phyloP scores from a whole-genome alignment of 1,140 invertebrate genomes.

The Agraylea sexmaculata region DNA sequence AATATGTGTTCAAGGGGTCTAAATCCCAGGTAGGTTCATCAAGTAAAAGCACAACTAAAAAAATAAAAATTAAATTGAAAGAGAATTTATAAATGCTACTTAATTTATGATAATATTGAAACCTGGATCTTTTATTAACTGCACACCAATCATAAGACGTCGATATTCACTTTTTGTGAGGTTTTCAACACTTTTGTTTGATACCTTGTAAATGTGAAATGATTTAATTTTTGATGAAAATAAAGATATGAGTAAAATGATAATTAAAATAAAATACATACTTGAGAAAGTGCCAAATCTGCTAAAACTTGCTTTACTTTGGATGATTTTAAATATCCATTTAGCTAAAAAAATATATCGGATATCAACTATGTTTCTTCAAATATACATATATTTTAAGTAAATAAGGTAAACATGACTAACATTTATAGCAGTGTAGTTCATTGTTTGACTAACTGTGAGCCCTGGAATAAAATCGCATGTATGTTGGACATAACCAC shows the following conservation, averaged over 20 bases:
- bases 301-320: conserved; percentile 75
- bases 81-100: conserved; percentile 8
- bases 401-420: conserved; percentile 2
- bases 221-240: background rate
- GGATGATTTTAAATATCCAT: conserved; percentile 58
- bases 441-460: conserved; percentile 74
- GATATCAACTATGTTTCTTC: conserved; percentile 4
- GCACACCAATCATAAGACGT: conserved; percentile 72
- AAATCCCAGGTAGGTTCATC: conserved; percentile 87
- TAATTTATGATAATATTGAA: conserved; percentile 19
- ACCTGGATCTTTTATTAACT: conserved; percentile 79
- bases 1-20: conserved; percentile 82
- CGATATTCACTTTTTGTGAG: conserved; percentile 75
- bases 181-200: conserved; percentile 65
- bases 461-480: conserved; percentile 72
- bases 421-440: conserved; percentile 57
- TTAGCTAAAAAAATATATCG: conserved; percentile 39
- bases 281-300: conserved; percentile 76
- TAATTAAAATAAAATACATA: conserved; percentile 16
- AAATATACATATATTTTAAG: background rate
- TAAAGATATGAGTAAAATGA: background rate
- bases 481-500: conserved; percentile 74
- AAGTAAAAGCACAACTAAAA: conserved; percentile 65
- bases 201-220: conserved; percentile 38
- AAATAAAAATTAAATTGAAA: conserved; percentile 17